These are phyloP conservation scores for Chouioia cunea DNA, from an alignment of 2,888 invertebrate species.

Conservation along the genomic window DNA sequence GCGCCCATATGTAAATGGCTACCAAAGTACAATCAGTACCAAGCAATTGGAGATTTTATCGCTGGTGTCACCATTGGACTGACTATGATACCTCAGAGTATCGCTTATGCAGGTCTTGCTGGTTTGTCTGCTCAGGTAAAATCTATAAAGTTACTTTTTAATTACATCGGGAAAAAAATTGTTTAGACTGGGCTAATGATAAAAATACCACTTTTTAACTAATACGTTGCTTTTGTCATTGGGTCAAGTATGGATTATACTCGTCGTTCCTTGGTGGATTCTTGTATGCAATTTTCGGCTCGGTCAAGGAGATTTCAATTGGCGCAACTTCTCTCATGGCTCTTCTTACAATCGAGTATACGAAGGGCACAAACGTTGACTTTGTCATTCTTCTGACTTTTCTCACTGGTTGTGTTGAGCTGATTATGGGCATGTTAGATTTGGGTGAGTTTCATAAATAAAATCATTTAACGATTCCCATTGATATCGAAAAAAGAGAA, in stretches of 20 bases:
- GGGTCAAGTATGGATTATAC: slow-evolving; percentile 85
- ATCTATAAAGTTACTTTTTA: too few relatives aligned
- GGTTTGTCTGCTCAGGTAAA: slow-evolving; percentile 82
- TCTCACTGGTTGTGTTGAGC: slow-evolving; percentile 81
- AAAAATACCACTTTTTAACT: too few relatives aligned
- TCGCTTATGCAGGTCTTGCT: slow-evolving; percentile 91
- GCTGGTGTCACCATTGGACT: slow-evolving; percentile 91
- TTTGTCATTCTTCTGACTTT: slow-evolving; percentile 83
- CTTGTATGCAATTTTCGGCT: slow-evolving; percentile 88
- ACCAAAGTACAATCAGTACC: slow-evolving; percentile 76
- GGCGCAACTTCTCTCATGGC: slow-evolving; percentile 97
- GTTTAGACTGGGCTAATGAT: too few relatives aligned
- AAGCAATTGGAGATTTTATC: slow-evolving; percentile 83
- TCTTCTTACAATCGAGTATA: slow-evolving; percentile 82
- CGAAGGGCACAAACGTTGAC: slow-evolving; percentile 77
- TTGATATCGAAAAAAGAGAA: too few relatives aligned
- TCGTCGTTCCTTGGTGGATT: slow-evolving; percentile 89
- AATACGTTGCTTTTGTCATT: slow-evolving; percentile 6
- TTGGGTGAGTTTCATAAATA: slow-evolving; percentile 73
- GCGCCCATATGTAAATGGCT: slow-evolving; percentile 76
- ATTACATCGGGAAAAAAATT: too few relatives aligned
- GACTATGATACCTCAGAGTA: slow-evolving; percentile 93
- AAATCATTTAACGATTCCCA: too few relatives aligned
- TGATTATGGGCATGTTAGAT: slow-evolving; percentile 85
- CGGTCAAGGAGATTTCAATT: slow-evolving; percentile 87